Conservation (phyloP, 2,888 invertebrate genomes). For the Agrotis puta region DNA sequence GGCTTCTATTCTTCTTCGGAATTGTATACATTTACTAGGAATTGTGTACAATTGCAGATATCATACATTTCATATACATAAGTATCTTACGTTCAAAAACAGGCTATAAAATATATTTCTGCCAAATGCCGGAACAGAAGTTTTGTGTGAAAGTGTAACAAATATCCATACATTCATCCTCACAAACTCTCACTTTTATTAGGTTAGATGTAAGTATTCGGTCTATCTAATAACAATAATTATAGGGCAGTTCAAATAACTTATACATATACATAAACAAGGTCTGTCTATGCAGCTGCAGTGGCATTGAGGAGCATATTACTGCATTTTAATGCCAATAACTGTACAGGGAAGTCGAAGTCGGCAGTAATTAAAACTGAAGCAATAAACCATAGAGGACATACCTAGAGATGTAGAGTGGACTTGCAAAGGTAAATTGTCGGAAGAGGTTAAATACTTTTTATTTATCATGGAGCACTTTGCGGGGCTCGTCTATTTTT, state of each 20-base stretch:
- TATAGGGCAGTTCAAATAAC: conserved; percentile 1
- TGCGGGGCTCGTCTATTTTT: neutral
- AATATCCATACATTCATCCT: too few species aligned
- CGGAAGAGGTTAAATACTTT: neutral
- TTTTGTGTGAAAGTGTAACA: neutral
- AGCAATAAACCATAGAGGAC: conserved; percentile 31
- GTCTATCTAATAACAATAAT: neutral
- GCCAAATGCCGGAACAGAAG: too few species aligned
- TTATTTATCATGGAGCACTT: neutral
- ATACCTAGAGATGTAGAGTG: conserved; percentile 7
- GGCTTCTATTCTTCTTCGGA: too few species aligned
- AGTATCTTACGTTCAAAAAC: too few species aligned
- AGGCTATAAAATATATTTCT: too few species aligned
- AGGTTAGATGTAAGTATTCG: too few species aligned
- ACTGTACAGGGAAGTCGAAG: conserved; percentile 52
- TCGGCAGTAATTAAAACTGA: conserved; percentile 38
- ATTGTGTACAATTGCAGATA: too few species aligned
- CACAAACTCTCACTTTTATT: too few species aligned
- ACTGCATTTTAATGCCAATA: conserved; percentile 46
- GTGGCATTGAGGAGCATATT: conserved; percentile 37
- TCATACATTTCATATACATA: too few species aligned
- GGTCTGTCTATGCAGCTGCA: conserved; percentile 12
- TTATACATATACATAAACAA: neutral
- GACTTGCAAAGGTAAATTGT: conserved; percentile 8
- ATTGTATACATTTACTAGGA: too few species aligned